phyloP scores from a whole-genome alignment of 2,113 vertebrate species.

The Siniperca knerii region DNA sequence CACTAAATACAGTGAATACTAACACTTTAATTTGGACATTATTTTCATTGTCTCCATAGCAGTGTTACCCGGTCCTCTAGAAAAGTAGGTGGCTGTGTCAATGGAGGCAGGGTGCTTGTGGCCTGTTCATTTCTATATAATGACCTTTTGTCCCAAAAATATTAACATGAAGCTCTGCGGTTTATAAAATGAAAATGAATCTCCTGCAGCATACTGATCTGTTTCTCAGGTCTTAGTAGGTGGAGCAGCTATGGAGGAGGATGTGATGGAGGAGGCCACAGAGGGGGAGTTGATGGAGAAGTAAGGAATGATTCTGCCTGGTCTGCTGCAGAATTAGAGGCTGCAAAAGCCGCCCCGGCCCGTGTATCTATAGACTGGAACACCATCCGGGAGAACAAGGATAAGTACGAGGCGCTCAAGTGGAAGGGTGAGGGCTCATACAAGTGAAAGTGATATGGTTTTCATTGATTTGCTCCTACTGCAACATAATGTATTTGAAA shows the following conservation, averaged over 20 bases:
- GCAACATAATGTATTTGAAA: neutral
- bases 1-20: too few relatives aligned
- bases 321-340: constrained; percentile 59
- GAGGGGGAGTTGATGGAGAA: neutral
- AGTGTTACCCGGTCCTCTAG: neutral
- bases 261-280: neutral
- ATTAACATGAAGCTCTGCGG: neutral
- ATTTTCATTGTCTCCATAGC: neutral
- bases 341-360: neutral
- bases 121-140: neutral
- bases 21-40: too few relatives aligned
- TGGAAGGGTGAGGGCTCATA: constrained; percentile 89
- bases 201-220: neutral
- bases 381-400: constrained; percentile 87
- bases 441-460: neutral
- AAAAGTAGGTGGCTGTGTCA: neutral
- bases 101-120: neutral
- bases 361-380: constrained; percentile 88
- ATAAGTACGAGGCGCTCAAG: constrained; percentile 90
- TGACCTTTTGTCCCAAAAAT: neutral
- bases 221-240: constrained; percentile 26
- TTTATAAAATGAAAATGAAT: neutral
- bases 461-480: neutral
- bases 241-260: neutral
- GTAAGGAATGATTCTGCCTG: constrained; percentile 60